A percentile compares a stretch with the other conserved stretches of the same genome.
phyloP scores from a whole-genome alignment of 2,797 vertebrate genomes.

The Botia kubotai region DNA sequence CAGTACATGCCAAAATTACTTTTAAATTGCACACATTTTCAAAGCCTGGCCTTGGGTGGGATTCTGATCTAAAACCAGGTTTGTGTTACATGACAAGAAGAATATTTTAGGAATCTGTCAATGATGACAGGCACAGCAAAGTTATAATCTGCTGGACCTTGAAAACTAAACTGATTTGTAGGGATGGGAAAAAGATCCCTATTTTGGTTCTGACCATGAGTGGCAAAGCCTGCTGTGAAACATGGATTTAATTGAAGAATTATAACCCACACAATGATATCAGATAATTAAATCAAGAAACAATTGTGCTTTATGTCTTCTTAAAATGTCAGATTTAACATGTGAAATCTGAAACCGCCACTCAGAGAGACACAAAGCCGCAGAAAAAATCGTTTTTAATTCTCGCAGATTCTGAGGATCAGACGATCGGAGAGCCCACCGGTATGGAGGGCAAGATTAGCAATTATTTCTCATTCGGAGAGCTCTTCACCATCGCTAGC shows the following conservation, averaged over 20 bases:
- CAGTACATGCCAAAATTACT: background rate
- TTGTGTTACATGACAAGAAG: constrained; percentile 32
- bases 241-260: constrained; percentile 70
- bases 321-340: constrained; percentile 69
- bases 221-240: constrained; percentile 60
- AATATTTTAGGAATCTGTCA: constrained; percentile 48
- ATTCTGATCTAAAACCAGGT: constrained; percentile 39
- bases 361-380: constrained; percentile 59
- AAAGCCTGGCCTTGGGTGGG: constrained; percentile 15
- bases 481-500: constrained; percentile 63
- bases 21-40: background rate
- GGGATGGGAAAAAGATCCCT: constrained; percentile 31
- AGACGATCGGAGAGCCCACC: constrained; percentile 51
- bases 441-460: constrained; percentile 57
- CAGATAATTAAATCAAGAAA: constrained; percentile 82
- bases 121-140: constrained; percentile 50
- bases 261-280: constrained; percentile 74
- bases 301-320: constrained; percentile 70
- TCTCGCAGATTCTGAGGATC: constrained; percentile 50
- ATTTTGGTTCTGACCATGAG: constrained; percentile 47
- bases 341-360: constrained; percentile 70
- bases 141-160: constrained; percentile 63
- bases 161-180: constrained; percentile 58
- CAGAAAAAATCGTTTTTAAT: constrained; percentile 53
- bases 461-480: constrained; percentile 64